Evolutionary conservation across 2,888 invertebrate genomes (phyloP), one percentile per base, ranked within the genome.

Genomic region (Chrysomela aeneicollis): DNA sequence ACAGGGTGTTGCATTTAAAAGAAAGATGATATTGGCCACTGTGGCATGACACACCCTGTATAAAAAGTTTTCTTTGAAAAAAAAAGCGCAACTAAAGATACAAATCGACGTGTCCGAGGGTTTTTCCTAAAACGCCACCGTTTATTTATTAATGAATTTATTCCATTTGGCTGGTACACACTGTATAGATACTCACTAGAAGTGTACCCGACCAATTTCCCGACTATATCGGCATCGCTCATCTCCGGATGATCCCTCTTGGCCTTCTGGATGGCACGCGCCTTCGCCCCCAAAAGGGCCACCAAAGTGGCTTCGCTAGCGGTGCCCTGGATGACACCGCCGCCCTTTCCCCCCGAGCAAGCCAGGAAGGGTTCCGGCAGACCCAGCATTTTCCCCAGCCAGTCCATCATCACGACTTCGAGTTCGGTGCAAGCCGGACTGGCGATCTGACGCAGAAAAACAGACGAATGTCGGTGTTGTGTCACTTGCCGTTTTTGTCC

Each of bases 351-450:
- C 0, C 86, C 86, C 0, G 91, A 90, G 68, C 90, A 88, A 0
- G 94, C 92, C 54, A 97, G 84, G 83, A 97, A 97, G 72, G 89
- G 89, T 17, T 90, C 85, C 0, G 98, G 97, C 4, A 98, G 85
- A 0, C 92, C 91, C 60, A 98, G 79, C 91, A 97, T 93, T 84
- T 96, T 94, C 49, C 95, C 97, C 71, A 98, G 83, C 98, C 97
- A 98, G 83, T 98, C 95, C 78, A 97, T 83, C 92, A 95, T 96
- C 19, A 95, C 91, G 1, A 97, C 95, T 84, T 97, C 97, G 63
- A 98, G 84, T 81, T 98, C 97, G 0, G 97, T 97, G 79, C 97
- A 97, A 0, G 97, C 96, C 0, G 97, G 97, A 83, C 95, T 95
- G 0, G 96, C 91, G 71, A 94, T 94, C 94, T 94, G 79, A 49